These are phyloP conservation scores for Trididemnum clinides DNA, from an alignment of 23 tunicate genomes.

Conservation along the genomic window DNA sequence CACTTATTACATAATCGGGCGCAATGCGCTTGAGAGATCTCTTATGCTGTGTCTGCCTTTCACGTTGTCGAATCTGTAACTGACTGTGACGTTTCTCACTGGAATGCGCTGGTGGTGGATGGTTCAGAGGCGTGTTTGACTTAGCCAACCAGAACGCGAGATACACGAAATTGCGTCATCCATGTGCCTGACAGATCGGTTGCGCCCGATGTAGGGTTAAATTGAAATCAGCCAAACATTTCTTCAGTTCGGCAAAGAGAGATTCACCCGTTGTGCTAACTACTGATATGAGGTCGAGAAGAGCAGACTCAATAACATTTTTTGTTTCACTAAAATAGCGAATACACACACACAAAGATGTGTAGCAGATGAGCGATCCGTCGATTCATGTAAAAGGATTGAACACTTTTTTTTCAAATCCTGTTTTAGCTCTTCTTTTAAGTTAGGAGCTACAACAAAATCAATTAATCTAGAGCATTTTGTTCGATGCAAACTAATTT, in stretches of 20 bases:
- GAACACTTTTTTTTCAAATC: neutral
- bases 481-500: slow-evolving; percentile 21
- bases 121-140: no score
- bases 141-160: no score
- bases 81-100: no score
- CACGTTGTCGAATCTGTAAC: no score
- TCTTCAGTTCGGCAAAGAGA: neutral
- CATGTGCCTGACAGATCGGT: no score
- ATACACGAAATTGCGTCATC: no score
- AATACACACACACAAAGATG: slow-evolving; percentile 7
- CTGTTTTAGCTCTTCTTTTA: slow-evolving; percentile 6
- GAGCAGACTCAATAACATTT: neutral
- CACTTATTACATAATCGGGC: no score
- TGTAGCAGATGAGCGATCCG: neutral
- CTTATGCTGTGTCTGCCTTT: no score
- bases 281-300: slow-evolving; percentile 16
- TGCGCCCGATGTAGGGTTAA: no score
- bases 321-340: slow-evolving; percentile 9
- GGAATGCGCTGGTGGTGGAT: no score
- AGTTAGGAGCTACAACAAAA: slow-evolving; percentile 1
- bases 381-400: neutral
- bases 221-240: neutral
- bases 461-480: slow-evolving; percentile 13
- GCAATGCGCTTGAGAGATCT: no score
- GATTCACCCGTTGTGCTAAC: neutral